Evolutionary conservation across 2,888 invertebrate genomes (phyloP).

Genomic region (Cyclophora albipunctata): DNA sequence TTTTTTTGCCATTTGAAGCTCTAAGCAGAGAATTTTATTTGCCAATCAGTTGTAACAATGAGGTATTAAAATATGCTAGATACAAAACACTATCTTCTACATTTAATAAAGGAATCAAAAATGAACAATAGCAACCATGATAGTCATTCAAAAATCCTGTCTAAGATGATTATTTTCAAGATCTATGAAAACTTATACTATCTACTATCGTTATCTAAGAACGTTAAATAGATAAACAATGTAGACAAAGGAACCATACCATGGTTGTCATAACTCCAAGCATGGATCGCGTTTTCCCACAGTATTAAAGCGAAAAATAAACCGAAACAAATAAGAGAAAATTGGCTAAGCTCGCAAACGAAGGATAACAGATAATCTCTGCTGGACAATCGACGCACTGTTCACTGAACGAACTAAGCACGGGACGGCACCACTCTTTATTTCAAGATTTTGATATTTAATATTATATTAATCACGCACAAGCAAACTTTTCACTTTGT

Average conservation of each 20-base stretch:
- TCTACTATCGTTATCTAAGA: conserved; percentile 56
- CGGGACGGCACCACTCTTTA: conserved; percentile 56
- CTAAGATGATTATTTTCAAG: conserved; percentile 27
- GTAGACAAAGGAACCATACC: conserved; percentile 75
- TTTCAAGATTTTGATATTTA: conserved; percentile 16
- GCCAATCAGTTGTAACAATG: conserved; percentile 2
- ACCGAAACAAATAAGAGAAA: conserved; percentile 34
- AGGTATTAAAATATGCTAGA: conserved; percentile 8
- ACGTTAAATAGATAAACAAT: conserved; percentile 48
- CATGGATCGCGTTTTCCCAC: conserved; percentile 73
- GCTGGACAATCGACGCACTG: conserved; percentile 55
- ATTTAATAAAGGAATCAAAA: conserved; percentile 10
- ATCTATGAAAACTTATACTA: conserved; percentile 30
- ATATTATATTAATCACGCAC: conserved; percentile 34
- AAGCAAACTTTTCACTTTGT: conserved; percentile 30
- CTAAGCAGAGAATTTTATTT: conserved; percentile 12
- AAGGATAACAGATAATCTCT: conserved; percentile 57
- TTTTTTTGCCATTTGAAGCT: conserved; percentile 15
- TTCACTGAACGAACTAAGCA: conserved; percentile 69
- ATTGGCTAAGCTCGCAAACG: conserved; percentile 58
- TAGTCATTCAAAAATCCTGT: conserved; percentile 8
- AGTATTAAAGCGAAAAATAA: conserved; percentile 44
- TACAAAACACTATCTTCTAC: conserved; percentile 10
- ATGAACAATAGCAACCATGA: conserved; percentile 8
- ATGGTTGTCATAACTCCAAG: conserved; percentile 76